Percentiles rank a stretch among this genome's conserved stretches.
These are phyloP conservation scores for Physella acuta DNA, from an alignment of 1,140 invertebrate genomes.

Conservation along the genomic window DNA sequence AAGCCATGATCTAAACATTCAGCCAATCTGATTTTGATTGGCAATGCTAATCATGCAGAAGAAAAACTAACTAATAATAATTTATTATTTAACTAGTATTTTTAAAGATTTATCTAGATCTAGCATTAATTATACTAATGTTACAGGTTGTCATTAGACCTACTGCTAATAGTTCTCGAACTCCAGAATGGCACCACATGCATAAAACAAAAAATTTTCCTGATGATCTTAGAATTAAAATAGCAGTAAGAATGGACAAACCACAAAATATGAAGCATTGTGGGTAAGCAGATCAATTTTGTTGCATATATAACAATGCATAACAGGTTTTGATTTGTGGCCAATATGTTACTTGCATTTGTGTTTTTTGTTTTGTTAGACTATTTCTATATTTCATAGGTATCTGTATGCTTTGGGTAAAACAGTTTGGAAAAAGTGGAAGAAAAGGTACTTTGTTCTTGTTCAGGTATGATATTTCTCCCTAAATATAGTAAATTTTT, in stretches of 20 bases:
- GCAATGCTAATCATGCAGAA: background rate
- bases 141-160: conserved; percentile 73
- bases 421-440: conserved; percentile 99
- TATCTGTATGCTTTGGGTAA: conserved; percentile 93
- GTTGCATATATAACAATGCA: no score
- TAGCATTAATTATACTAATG: no score
- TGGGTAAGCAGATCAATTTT: conserved; percentile 67
- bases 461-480: conserved; percentile 76
- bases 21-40: no score
- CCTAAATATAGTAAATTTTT: no score
- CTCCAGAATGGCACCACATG: conserved; percentile 97
- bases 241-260: conserved; percentile 97
- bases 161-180: conserved; percentile 87
- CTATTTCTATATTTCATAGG: conserved; percentile 66
- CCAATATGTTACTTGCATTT: no score
- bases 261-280: conserved; percentile 99
- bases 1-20: no score
- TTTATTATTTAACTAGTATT: no score
- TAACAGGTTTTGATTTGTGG: no score
- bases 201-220: conserved; percentile 88
- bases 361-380: background rate
- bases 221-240: conserved; percentile 95
- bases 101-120: no score
- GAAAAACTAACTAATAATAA: background rate
- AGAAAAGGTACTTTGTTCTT: conserved; percentile 95